A percentile compares a stretch with the other conserved stretches of the same genome.
Evolutionary conservation across 64 coral and sea anemone species (phyloP).

Genomic region (Acropora yongei): DNA sequence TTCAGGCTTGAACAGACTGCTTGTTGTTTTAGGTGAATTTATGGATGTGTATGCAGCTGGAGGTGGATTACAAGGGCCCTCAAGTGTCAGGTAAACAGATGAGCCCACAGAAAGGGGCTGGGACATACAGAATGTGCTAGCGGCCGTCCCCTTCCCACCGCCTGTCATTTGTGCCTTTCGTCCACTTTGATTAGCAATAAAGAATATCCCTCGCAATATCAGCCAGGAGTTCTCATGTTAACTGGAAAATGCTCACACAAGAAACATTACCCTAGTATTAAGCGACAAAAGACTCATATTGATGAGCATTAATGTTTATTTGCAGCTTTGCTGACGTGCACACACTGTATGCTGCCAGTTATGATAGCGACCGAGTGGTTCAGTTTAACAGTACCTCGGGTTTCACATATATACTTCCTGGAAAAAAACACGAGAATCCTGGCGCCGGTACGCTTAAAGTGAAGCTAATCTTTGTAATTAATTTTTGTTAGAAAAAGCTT

Average conservation of each 20-base stretch:
- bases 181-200: too few species aligned
- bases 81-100: constrained; percentile 78
- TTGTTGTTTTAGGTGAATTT: constrained; percentile 65
- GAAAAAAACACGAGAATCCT: constrained; percentile 64
- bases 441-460: constrained; percentile 58
- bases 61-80: constrained; percentile 78
- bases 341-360: constrained; percentile 88
- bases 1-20: background rate
- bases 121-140: too few species aligned
- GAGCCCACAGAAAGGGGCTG: too few species aligned
- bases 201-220: too few species aligned
- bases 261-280: too few species aligned
- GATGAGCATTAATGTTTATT: background rate
- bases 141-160: too few species aligned
- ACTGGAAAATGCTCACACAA: too few species aligned
- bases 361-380: constrained; percentile 82
- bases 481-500: too few species aligned
- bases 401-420: constrained; percentile 78
- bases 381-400: constrained; percentile 90
- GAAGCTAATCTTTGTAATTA: too few species aligned
- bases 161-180: too few species aligned
- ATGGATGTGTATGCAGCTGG: constrained; percentile 89
- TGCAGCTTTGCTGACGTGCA: constrained; percentile 89
- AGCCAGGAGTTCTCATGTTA: too few species aligned
- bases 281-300: too few species aligned